Evolutionary conservation across 2,113 vertebrate species (phyloP).

Genomic region (Xerus inauris): DNA sequence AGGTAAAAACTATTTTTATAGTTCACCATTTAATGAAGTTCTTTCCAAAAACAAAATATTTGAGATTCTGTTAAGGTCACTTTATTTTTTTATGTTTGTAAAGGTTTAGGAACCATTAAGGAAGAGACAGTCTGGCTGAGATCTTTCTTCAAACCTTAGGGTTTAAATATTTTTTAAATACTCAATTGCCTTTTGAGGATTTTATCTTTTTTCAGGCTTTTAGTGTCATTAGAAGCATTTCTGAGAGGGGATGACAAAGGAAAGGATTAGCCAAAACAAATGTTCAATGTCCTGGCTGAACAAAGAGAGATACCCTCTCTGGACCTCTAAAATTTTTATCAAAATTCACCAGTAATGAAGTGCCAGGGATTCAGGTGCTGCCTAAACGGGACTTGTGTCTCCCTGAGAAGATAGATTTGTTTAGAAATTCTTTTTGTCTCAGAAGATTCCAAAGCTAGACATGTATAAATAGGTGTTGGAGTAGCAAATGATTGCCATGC

Average conservation of each 20-base stretch:
- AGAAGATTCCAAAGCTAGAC: slow-evolving; percentile 27
- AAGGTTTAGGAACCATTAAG: not conserved
- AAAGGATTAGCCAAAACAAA: not conserved
- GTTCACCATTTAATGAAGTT: slow-evolving; percentile 2
- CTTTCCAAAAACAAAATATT: slow-evolving; percentile 23
- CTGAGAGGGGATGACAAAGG: slow-evolving; percentile 8
- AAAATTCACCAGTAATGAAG: not conserved
- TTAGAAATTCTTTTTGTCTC: not conserved
- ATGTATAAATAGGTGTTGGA: not conserved
- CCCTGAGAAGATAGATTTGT: slow-evolving; percentile 7
- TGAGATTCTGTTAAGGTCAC: not conserved
- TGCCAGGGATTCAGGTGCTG: not conserved
- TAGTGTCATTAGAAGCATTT: slow-evolving; percentile 32
- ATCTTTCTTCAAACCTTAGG: slow-evolving; percentile 47
- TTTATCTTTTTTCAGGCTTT: slow-evolving; percentile 1
- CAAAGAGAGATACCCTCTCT: slow-evolving; percentile 31
- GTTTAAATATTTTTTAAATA: not conserved
- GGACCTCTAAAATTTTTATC: not conserved
- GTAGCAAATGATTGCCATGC: not conserved
- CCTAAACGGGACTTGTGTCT: not conserved
- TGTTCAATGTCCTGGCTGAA: not conserved
- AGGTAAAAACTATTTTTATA: slow-evolving; percentile 81
- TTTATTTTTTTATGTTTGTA: slow-evolving; percentile 2
- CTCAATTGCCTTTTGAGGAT: not conserved
- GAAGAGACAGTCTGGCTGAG: not conserved